Evolutionary conservation across 2,888 invertebrate species (phyloP).

Genomic region (Rhopalosiphum nymphaeae): DNA sequence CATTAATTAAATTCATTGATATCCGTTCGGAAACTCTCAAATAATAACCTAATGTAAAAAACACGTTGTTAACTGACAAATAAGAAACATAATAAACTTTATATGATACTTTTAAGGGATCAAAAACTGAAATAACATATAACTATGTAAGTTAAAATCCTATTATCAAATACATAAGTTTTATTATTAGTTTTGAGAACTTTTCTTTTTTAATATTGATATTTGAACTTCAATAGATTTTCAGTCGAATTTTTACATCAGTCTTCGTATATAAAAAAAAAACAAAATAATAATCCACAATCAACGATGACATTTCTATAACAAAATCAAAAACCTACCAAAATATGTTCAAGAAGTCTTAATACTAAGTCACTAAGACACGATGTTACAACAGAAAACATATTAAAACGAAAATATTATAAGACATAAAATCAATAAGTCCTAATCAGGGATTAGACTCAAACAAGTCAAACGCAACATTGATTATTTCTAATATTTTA

Average conservation of each 20-base stretch:
- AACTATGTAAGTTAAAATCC: constrained; percentile 23
- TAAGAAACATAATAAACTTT: constrained; percentile 20
- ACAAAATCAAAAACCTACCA: constrained; percentile 2
- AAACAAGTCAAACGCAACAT: background rate
- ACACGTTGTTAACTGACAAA: background rate
- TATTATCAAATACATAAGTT: constrained; percentile 40
- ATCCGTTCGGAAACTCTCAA: background rate
- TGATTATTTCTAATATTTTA: constrained; percentile 14
- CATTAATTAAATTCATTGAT: background rate
- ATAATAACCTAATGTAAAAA: background rate
- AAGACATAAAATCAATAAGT: constrained; percentile 26
- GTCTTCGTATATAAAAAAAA: background rate
- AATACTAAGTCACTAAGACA: background rate
- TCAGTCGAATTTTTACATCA: background rate
- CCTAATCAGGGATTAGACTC: background rate
- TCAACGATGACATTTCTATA: constrained; percentile 16
- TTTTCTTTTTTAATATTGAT: constrained; percentile 14
- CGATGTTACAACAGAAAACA: background rate
- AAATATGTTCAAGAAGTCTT: background rate
- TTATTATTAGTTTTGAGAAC: constrained; percentile 35
- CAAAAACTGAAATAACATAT: background rate
- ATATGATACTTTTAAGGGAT: background rate
- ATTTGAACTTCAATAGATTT: constrained; percentile 2
- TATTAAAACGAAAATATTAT: constrained; percentile 24
- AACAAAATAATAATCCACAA: background rate